Conservation (phyloP, 1,140 invertebrate species). For the Temnothorax longispinosus region DNA sequence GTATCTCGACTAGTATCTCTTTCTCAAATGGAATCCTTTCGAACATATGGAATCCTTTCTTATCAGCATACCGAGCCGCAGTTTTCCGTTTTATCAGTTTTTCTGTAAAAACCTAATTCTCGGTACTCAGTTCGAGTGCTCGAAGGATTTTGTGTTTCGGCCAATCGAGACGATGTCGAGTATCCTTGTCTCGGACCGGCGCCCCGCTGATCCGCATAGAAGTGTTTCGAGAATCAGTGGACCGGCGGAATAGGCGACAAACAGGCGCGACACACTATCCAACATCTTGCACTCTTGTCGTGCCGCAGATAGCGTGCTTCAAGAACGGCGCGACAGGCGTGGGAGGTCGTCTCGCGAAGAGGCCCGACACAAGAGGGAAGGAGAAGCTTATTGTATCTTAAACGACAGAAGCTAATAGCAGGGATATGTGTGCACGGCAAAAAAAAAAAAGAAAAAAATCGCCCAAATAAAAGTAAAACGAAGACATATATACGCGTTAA, state of each 20-base stretch:
- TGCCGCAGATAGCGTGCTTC: conserved; percentile 43
- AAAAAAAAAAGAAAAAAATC: neutral
- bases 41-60: neutral
- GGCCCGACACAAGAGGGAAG: neutral
- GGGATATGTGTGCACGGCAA: neutral
- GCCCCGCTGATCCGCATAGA: conserved; percentile 35
- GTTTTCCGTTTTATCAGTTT: neutral
- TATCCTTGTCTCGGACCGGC: conserved; percentile 45
- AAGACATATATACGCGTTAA: neutral
- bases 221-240: conserved; percentile 54
- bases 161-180: conserved; percentile 62
- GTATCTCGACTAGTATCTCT: neutral
- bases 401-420: neutral
- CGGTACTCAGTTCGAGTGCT: neutral
- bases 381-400: neutral
- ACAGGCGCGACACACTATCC: conserved; percentile 60
- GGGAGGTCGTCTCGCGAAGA: conserved; percentile 10
- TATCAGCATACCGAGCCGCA: neutral
- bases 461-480: neutral
- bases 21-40: neutral
- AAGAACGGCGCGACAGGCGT: conserved; percentile 32
- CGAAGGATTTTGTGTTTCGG: conserved; percentile 10
- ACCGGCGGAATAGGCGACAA: conserved; percentile 60
- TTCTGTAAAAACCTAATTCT: conserved; percentile 1
- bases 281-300: conserved; percentile 50